Conservation (phyloP, 2,113 vertebrate genomes). For the Takifugu flavidus region DNA sequence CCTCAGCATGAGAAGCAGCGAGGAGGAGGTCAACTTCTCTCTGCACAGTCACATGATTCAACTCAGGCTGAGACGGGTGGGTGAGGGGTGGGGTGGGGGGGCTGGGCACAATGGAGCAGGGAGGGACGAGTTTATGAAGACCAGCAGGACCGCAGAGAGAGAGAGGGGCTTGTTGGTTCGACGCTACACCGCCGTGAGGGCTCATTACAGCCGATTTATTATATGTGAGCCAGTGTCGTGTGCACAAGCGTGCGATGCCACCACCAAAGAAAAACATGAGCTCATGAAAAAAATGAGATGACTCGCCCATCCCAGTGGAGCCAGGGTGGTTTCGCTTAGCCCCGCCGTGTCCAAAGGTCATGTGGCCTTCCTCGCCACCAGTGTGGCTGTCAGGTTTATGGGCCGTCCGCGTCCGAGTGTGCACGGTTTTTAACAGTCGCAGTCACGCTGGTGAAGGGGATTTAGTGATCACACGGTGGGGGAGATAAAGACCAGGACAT, state of each 20-base stretch:
- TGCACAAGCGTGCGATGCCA: slow-evolving; percentile 3
- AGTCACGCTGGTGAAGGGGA: slow-evolving; percentile 2
- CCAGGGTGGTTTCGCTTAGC: background rate
- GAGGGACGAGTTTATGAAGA: slow-evolving; percentile 25
- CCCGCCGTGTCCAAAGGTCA: slow-evolving; percentile 47
- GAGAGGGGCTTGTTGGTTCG: slow-evolving; percentile 4
- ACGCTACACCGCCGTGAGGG: slow-evolving; percentile 8
- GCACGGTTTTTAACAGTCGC: slow-evolving; percentile 15
- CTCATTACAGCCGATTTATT: slow-evolving; percentile 19
- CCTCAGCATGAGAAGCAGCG: slow-evolving; percentile 49
- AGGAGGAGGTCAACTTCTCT: slow-evolving; percentile 56
- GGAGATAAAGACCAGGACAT: background rate
- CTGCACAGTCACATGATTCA: slow-evolving; percentile 56
- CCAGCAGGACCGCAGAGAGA: slow-evolving; percentile 35
- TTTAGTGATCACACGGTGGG: slow-evolving; percentile 11
- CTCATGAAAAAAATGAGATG: slow-evolving; percentile 10
- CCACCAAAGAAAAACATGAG: slow-evolving; percentile 13
- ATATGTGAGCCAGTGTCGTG: slow-evolving; percentile 18
- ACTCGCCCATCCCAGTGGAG: slow-evolving; percentile 8
- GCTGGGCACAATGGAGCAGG: background rate
- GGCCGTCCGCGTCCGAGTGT: slow-evolving; percentile 9
- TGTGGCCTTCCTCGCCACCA: background rate
- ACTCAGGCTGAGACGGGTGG: slow-evolving; percentile 20
- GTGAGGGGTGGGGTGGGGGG: background rate
- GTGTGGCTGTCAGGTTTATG: slow-evolving; percentile 12